These are phyloP conservation scores for Aleiodes alternator DNA, from an alignment of 2,888 invertebrate species.

Conservation along the genomic window DNA sequence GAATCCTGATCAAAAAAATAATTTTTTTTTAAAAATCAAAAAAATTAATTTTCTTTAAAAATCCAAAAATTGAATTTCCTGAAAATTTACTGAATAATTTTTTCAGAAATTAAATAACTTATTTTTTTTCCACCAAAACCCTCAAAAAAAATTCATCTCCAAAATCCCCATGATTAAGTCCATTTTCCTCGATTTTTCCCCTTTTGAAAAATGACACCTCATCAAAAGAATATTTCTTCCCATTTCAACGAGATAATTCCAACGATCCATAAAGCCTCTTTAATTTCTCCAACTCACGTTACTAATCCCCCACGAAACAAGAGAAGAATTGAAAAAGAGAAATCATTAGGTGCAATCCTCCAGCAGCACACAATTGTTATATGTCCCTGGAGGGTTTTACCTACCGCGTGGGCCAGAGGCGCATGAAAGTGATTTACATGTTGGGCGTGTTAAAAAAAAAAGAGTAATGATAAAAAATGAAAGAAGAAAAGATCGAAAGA, in stretches of 20 bases:
- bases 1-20: too few relatives aligned
- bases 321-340: background rate
- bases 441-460: constrained; percentile 51
- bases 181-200: too few relatives aligned
- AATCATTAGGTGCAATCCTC: constrained; percentile 5
- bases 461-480: background rate
- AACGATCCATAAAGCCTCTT: too few relatives aligned
- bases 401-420: constrained; percentile 48
- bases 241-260: too few relatives aligned
- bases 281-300: too few relatives aligned
- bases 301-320: background rate
- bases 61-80: too few relatives aligned
- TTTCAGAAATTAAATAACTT: too few relatives aligned
- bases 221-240: too few relatives aligned
- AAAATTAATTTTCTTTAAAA: background rate
- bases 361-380: background rate
- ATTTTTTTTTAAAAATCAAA: background rate
- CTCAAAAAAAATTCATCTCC: background rate
- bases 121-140: background rate
- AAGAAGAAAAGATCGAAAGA: background rate
- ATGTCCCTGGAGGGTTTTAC: constrained; percentile 1
- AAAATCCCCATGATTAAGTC: too few relatives aligned
- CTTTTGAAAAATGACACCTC: too few relatives aligned
- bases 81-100: too few relatives aligned
- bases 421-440: constrained; percentile 58